phyloP scores from a whole-genome alignment of 2,888 invertebrate genomes.

The Ormyrus labotus region DNA sequence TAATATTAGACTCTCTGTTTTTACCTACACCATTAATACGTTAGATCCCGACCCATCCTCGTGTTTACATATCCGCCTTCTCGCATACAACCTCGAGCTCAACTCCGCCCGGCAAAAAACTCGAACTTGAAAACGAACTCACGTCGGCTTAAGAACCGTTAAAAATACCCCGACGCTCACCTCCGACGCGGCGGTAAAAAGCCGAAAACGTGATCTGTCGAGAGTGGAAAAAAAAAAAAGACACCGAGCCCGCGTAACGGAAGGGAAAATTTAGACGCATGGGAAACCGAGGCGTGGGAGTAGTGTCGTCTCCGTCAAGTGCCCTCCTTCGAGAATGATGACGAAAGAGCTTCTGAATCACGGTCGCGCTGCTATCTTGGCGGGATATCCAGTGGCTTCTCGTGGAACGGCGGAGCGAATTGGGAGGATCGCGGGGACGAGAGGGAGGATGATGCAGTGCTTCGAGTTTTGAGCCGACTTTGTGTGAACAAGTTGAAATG shows the following conservation, averaged over 20 bases:
- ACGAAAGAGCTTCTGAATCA: constrained; percentile 36
- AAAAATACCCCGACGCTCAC: constrained; percentile 25
- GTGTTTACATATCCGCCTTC: constrained; percentile 1
- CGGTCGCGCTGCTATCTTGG: neutral
- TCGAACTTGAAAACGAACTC: constrained; percentile 22
- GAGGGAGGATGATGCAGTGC: too few relatives aligned
- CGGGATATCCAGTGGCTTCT: constrained; percentile 38
- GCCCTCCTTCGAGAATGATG: constrained; percentile 28
- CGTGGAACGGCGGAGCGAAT: neutral
- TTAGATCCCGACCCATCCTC: neutral
- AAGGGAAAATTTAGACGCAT: constrained; percentile 57
- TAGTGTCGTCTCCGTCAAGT: constrained; percentile 34
- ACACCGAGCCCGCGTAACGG: constrained; percentile 33
- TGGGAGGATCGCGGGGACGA: too few relatives aligned
- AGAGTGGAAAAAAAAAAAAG: constrained; percentile 28
- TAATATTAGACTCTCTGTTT: too few relatives aligned
- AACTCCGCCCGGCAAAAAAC: constrained; percentile 13
- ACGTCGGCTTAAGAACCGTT: constrained; percentile 21
- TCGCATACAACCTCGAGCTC: neutral
- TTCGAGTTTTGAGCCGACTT: neutral
- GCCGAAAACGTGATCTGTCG: constrained; percentile 40
- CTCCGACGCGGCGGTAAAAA: neutral
- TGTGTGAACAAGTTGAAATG: neutral
- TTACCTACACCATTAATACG: neutral
- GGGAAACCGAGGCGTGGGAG: constrained; percentile 47